These are phyloP conservation scores for Burhinus bistriatus DNA, from an alignment of 2,113 vertebrate genomes.

Conservation along the genomic window DNA sequence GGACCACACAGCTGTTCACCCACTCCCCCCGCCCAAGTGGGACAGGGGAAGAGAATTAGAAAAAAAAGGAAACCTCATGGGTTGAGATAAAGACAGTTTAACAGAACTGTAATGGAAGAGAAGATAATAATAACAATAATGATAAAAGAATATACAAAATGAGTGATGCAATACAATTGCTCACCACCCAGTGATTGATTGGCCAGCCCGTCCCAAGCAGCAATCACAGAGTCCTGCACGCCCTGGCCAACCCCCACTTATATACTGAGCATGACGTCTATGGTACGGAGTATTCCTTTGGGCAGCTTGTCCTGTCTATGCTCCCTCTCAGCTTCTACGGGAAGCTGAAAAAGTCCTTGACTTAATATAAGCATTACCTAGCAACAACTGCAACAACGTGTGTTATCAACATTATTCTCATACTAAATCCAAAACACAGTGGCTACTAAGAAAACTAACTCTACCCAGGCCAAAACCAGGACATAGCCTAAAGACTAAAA, in stretches of 20 bases:
- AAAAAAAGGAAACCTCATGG: background rate
- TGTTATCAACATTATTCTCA: background rate
- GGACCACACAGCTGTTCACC: background rate
- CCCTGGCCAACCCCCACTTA: background rate
- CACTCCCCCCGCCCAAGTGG: background rate
- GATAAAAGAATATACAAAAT: background rate
- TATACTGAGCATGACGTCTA: background rate
- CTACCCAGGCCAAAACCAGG: no score
- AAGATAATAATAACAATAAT: background rate
- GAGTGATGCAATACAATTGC: background rate
- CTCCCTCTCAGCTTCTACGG: background rate
- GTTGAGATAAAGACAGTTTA: background rate
- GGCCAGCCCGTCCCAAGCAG: background rate
- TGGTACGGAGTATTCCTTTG: background rate
- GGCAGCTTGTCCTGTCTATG: background rate
- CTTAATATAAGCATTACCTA: background rate
- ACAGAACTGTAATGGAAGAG: background rate
- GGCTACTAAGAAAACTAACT: no score
- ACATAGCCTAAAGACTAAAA: no score
- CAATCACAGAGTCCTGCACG: background rate
- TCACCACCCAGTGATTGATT: background rate
- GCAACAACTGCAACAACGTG: background rate
- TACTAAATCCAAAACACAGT: background rate
- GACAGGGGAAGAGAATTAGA: background rate
- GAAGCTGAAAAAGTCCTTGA: background rate